Evolutionary conservation across 2,797 vertebrate species (phyloP).

Genomic region (Melanotaenia boesemani): DNA sequence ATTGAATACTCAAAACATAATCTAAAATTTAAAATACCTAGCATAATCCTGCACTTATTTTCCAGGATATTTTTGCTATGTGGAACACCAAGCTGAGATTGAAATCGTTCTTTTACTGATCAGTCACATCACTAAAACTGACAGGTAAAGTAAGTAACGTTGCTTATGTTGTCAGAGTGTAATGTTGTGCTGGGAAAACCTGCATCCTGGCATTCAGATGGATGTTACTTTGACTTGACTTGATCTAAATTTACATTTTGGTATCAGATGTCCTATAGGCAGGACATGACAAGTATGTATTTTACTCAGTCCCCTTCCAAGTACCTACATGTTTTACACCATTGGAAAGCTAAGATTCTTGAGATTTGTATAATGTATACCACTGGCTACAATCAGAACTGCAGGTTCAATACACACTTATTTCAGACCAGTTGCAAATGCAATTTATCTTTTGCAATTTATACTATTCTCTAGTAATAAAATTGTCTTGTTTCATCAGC

Average conservation of each 20-base stretch:
- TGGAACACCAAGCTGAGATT: background rate
- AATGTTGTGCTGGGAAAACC: background rate
- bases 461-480: background rate
- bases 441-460: background rate
- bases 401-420: no score
- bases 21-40: no score
- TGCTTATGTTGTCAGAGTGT: background rate
- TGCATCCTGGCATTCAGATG: background rate
- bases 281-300: background rate
- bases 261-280: background rate
- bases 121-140: background rate
- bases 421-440: no score
- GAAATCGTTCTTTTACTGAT: background rate
- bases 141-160: background rate
- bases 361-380: no score
- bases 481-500: background rate
- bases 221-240: background rate
- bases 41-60: no score
- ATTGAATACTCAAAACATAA: no score
- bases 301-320: no score
- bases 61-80: no score
- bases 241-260: background rate
- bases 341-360: no score
- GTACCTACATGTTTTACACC: no score
- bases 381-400: no score